Evolutionary conservation across 2,888 invertebrate species (phyloP).

Genomic region (Epinotia bilunana): DNA sequence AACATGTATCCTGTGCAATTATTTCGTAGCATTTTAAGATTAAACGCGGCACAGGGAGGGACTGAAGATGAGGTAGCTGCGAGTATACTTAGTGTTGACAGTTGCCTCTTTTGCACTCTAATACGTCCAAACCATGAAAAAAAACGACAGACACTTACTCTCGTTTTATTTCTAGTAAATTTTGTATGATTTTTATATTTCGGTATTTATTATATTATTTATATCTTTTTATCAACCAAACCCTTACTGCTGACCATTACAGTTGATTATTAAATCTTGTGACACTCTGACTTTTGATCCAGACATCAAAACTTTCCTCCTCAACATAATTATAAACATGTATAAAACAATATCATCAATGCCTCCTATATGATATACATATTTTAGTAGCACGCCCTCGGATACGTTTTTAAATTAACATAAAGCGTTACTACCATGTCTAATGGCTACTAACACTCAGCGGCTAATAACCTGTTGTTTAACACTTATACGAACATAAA

Average conservation of each 20-base stretch:
- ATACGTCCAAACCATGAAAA: too few relatives aligned
- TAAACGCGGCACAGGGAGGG: not conserved
- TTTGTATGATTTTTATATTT: too few relatives aligned
- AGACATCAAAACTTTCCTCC: too few relatives aligned
- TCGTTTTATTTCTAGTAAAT: too few relatives aligned
- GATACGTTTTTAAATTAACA: constrained; percentile 20
- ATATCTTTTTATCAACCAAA: too few relatives aligned
- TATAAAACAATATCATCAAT: not conserved
- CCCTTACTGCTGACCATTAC: too few relatives aligned
- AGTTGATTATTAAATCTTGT: too few relatives aligned
- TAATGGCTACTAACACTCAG: constrained; percentile 42
- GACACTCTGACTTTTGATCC: too few relatives aligned
- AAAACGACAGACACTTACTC: too few relatives aligned
- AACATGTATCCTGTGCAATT: constrained; percentile 8
- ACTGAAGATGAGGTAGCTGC: not conserved
- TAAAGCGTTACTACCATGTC: constrained; percentile 17
- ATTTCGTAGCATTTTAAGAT: not conserved
- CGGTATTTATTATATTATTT: too few relatives aligned
- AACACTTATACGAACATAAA: constrained; percentile 54
- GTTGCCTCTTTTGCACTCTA: too few relatives aligned
- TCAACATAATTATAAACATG: too few relatives aligned
- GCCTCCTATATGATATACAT: not conserved
- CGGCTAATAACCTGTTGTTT: constrained; percentile 49
- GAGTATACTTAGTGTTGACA: not conserved
- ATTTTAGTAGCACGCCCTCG: not conserved